A percentile compares a stretch with the other conserved stretches of the same genome.
Conservation (phyloP, 1,140 invertebrate species). For the Drosophila subpulchrella region DNA sequence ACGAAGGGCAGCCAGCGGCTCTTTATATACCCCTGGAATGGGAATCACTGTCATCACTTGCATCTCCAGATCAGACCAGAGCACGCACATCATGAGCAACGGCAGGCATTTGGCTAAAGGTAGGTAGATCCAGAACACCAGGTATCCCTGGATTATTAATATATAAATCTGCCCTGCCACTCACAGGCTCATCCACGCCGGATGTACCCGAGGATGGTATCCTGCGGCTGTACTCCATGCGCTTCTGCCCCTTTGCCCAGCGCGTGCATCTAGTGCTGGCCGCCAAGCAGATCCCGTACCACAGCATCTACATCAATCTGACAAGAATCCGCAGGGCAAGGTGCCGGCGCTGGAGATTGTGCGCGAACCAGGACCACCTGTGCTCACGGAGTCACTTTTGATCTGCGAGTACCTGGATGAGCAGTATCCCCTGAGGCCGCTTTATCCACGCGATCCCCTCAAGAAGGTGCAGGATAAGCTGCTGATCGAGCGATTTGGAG, state of each 20-base stretch:
- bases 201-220: slow-evolving; percentile 87
- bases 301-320: slow-evolving; percentile 94
- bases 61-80: slow-evolving; percentile 14
- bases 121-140: neutral
- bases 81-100: slow-evolving; percentile 65
- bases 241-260: slow-evolving; percentile 96
- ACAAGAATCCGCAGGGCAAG: slow-evolving; percentile 90
- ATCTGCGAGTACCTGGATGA: slow-evolving; percentile 95
- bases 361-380: slow-evolving; percentile 86
- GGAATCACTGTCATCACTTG: slow-evolving; percentile 49
- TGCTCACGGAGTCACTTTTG: slow-evolving; percentile 92
- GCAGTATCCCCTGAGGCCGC: slow-evolving; percentile 88
- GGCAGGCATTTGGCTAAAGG: slow-evolving; percentile 76
- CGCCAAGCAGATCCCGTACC: slow-evolving; percentile 94
- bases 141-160: neutral
- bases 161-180: neutral
- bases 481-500: slow-evolving; percentile 89
- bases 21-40: slow-evolving; percentile 48
- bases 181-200: slow-evolving; percentile 87
- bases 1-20: slow-evolving; percentile 50
- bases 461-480: slow-evolving; percentile 92
- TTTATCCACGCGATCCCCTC: slow-evolving; percentile 90
- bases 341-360: slow-evolving; percentile 92
- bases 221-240: slow-evolving; percentile 93
- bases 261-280: slow-evolving; percentile 92